phyloP scores from a whole-genome alignment of 2,113 vertebrate species.

The Falco punctatus region DNA sequence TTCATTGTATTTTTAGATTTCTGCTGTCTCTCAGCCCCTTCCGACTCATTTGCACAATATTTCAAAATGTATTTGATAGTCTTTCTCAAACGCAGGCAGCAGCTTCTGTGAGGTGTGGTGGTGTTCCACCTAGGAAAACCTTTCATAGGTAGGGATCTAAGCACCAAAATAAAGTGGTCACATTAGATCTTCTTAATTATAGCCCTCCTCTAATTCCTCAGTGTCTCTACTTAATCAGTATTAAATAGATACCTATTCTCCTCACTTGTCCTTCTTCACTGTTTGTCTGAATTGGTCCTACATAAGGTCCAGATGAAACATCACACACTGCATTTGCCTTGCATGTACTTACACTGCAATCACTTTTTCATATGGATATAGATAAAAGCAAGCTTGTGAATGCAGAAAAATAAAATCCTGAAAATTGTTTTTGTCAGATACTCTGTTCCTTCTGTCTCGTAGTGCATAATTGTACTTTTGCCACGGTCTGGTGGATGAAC shows the following conservation, averaged over 20 bases:
- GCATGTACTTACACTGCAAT: fast-evolving
- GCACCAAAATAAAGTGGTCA: not conserved
- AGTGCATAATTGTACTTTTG: not conserved
- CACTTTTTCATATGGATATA: not conserved
- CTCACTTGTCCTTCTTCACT: not conserved
- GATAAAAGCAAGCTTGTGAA: not conserved
- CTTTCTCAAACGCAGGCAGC: not conserved
- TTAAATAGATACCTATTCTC: not conserved
- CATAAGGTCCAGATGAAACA: not conserved
- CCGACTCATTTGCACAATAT: not conserved
- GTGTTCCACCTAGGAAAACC: not conserved
- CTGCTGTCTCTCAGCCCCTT: not conserved
- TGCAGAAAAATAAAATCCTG: not conserved
- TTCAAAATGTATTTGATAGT: not conserved
- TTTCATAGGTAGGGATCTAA: not conserved
- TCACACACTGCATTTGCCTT: fast-evolving
- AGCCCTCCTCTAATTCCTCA: not conserved
- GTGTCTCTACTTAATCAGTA: not conserved
- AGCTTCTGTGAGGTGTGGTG: not conserved
- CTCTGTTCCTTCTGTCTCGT: not conserved
- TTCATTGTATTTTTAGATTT: conserved; percentile 15
- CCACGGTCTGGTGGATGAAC: not conserved
- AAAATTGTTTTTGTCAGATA: not conserved
- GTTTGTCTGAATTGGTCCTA: not conserved
- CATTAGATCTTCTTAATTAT: not conserved